phyloP scores from a whole-genome alignment of 2,888 invertebrate genomes.

The Nomada hirtipes region DNA sequence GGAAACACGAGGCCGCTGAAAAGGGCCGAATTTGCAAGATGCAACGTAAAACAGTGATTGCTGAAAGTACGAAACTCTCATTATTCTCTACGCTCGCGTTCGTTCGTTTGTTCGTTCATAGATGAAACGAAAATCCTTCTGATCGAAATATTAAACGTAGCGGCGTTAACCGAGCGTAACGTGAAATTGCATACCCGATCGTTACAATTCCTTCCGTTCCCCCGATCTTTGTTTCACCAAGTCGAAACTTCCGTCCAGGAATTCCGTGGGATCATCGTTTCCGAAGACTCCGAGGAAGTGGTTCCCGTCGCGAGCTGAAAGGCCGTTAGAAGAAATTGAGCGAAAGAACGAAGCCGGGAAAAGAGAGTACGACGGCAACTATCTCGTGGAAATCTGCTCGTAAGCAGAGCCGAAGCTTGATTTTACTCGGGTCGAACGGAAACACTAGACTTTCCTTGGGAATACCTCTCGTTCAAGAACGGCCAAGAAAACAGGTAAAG shows the following conservation, averaged over 20 bases:
- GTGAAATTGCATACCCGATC: background rate
- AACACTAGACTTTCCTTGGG: constrained; percentile 25
- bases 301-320: constrained; percentile 23
- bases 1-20: constrained; percentile 19
- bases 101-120: background rate
- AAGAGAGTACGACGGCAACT: constrained; percentile 7
- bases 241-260: constrained; percentile 10
- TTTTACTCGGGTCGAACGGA: constrained; percentile 45
- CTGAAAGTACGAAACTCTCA: constrained; percentile 32
- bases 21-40: constrained; percentile 18
- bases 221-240: background rate
- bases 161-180: constrained; percentile 25
- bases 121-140: background rate
- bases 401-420: constrained; percentile 38
- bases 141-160: background rate
- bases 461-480: background rate
- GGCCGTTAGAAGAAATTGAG: constrained; percentile 57
- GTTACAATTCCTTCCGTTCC: background rate
- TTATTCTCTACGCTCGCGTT: constrained; percentile 27
- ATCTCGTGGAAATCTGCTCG: constrained; percentile 49
- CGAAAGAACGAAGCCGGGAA: constrained; percentile 37
- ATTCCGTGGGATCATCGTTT: constrained; percentile 32
- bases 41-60: constrained; percentile 32
- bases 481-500: constrained; percentile 6
- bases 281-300: constrained; percentile 29